Conservation (phyloP, 2,797 vertebrate species). For the Gobionotothen gibberifrons region DNA sequence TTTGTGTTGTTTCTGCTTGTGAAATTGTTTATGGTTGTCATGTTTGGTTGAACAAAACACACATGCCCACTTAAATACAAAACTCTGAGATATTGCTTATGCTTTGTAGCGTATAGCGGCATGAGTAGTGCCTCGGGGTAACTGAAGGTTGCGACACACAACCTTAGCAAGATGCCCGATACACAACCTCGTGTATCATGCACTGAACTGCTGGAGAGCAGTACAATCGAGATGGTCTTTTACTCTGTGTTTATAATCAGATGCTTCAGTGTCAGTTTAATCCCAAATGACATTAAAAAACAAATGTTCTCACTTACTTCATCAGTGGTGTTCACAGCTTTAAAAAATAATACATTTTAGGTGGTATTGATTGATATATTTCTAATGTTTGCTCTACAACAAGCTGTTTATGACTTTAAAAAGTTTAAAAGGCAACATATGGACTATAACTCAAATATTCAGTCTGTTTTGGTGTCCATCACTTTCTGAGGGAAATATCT, state of each 20-base stretch:
- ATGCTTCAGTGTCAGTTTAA: not conserved
- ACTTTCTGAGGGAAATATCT: not conserved
- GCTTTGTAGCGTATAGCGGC: conserved; percentile 8
- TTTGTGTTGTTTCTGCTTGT: conserved; percentile 45
- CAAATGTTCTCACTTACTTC: not conserved
- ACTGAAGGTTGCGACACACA: not conserved
- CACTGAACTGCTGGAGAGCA: not conserved
- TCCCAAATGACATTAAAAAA: not conserved
- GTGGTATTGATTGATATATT: not conserved
- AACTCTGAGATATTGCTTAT: conserved; percentile 18
- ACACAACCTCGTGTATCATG: not conserved
- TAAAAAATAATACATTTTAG: not conserved
- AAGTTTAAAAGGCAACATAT: not conserved
- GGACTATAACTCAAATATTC: not conserved
- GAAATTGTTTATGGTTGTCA: conserved; percentile 56
- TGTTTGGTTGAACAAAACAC: conserved; percentile 48
- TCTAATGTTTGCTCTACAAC: not conserved
- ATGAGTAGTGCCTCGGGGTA: conserved; percentile 26
- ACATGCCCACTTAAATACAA: conserved; percentile 28
- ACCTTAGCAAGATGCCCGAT: not conserved
- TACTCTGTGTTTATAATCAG: not conserved
- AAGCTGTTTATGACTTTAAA: not conserved
- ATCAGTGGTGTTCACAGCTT: no score
- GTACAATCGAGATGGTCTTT: not conserved
- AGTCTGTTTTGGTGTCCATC: not conserved